Evolutionary conservation across 92 coral and sea anemone genomes (phyloP).

Genomic region (Porites divaricata): DNA sequence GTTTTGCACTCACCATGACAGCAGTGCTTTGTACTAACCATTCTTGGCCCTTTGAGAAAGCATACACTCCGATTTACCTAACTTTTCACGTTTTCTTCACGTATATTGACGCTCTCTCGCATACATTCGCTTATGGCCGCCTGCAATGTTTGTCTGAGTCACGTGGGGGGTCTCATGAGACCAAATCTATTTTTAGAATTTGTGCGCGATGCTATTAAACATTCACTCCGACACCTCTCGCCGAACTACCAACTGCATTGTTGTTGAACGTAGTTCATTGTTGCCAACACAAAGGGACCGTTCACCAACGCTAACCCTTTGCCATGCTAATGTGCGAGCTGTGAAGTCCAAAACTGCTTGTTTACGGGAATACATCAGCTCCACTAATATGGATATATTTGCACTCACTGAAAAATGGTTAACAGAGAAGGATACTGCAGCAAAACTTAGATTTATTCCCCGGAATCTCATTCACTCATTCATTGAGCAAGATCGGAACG

Average conservation of each 20-base stretch:
- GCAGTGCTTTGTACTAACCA: conserved; percentile 64
- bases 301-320: neutral
- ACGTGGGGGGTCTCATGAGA: conserved; percentile 54
- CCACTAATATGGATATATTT: conserved; percentile 22
- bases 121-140: conserved; percentile 16
- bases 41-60: conserved; percentile 40
- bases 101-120: conserved; percentile 21
- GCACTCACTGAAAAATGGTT: conserved; percentile 38
- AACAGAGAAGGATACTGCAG: conserved; percentile 26
- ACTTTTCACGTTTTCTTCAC: conserved; percentile 23
- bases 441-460: conserved; percentile 23
- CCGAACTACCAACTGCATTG: conserved; percentile 9
- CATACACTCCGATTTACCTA: conserved; percentile 25
- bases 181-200: conserved; percentile 56
- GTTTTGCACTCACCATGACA: conserved; percentile 50
- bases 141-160: conserved; percentile 61
- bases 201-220: conserved; percentile 51
- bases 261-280: conserved; percentile 24
- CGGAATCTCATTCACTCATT: too few relatives aligned
- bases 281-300: conserved; percentile 16
- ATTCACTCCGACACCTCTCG: neutral
- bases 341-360: conserved; percentile 22
- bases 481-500: too few relatives aligned
- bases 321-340: conserved; percentile 15
- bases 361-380: neutral